Evolutionary conservation across 2,113 vertebrate species (phyloP), one percentile per base, ranked within the genome.

Genomic region (Desmodus rotundus): DNA sequence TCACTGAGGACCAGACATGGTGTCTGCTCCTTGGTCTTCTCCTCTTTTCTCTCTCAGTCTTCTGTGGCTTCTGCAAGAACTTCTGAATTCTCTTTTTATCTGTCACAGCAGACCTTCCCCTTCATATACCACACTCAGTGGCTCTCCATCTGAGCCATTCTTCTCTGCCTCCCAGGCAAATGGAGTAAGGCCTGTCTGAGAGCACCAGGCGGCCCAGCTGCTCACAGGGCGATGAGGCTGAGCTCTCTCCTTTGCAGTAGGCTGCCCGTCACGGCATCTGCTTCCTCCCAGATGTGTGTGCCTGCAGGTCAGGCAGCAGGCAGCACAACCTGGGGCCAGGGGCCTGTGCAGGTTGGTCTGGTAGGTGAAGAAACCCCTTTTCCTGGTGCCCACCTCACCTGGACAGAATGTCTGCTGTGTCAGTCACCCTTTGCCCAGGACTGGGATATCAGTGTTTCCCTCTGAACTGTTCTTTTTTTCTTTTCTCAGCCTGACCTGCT

Each of bases 401-500:
- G 41, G 41, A 68, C 50, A 58, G 52, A 91, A 47, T 17, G 6
- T 38, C 4, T 38, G 61, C 67, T 43, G 31, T 10, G 0, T 80
- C 31, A 20, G 56, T 33, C 36, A 7, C 5, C 43, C 8, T 87
- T 65, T 61, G 33, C 63, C 68, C 31, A 4, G 2, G 13, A 54
- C 43, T 15, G 12, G 11, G 26, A 68, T 24, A 36, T 68, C 15
- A 9, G 15, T 82, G 19, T 22, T 87, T 54, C 90, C 61, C 81
- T 91, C 87, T 95, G 20, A 97, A 47, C 61, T 73, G 16, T 81
- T 84, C 43, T 38, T 61, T 96, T 96, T 85, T 72, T 95, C 96
- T 95, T 94, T 97, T 90, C 98, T 89, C 96, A 99, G 99, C 99
- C 99, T 0, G 99, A 99, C 98, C 98, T 99, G 97, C 98, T 99